phyloP scores from a whole-genome alignment of 1,140 invertebrate genomes.

The Globodera rostochiensis region DNA sequence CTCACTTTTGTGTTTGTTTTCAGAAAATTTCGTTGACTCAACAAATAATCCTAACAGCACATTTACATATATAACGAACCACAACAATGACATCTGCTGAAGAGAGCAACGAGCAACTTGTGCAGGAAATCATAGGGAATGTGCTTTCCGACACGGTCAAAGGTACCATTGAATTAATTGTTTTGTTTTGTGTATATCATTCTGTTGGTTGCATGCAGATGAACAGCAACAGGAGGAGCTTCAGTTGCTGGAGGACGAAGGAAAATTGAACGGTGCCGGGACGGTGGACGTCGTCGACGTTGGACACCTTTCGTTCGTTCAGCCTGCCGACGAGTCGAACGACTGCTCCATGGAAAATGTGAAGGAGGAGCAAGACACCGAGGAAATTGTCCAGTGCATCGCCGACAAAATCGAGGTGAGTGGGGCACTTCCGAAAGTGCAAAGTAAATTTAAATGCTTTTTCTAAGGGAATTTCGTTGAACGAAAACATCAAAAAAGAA shows the following conservation, averaged over 20 bases:
- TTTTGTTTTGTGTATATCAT: not conserved
- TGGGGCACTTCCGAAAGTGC: too few relatives aligned
- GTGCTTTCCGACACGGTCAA: not conserved
- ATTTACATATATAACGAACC: not conserved
- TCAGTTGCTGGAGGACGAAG: not conserved
- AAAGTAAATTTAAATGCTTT: too few relatives aligned
- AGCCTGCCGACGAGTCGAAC: not conserved
- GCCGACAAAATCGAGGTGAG: too few relatives aligned
- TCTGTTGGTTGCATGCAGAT: not conserved
- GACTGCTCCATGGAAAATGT: too few relatives aligned
- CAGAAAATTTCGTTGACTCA: too few relatives aligned
- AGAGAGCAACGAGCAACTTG: slow-evolving; percentile 14
- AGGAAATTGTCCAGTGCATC: too few relatives aligned
- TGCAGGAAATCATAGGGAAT: slow-evolving; percentile 20
- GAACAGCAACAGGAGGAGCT: not conserved
- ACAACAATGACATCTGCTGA: slow-evolving; percentile 2
- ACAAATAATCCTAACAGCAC: not conserved
- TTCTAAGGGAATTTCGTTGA: too few relatives aligned
- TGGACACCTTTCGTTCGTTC: not conserved
- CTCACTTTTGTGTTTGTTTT: too few relatives aligned
- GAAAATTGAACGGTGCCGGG: not conserved
- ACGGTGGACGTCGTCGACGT: not conserved
- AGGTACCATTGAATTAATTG: not conserved
- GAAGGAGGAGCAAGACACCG: too few relatives aligned
- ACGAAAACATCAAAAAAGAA: too few relatives aligned